Base-by-base conservation (phyloP, 2,113 vertebrate genomes). In the Coreoperca whiteheadi region DNA sequence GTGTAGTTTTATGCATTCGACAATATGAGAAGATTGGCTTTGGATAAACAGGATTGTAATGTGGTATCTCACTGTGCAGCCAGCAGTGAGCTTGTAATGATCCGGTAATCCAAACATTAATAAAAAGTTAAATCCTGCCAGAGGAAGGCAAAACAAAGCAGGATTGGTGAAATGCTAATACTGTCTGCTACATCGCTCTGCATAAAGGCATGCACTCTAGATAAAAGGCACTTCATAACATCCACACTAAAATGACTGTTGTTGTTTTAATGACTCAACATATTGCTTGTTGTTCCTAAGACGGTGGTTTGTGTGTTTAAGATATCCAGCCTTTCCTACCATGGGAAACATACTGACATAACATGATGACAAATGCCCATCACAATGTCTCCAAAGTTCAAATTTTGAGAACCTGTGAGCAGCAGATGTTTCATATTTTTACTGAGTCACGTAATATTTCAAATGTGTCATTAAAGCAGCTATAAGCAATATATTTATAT, bases 81-180 rank as follows among this genome's bases (percentile, higher is more conserved):
- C 83, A 69, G 85, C 77, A 25, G 71, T 75, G 69, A 84, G 77
- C 53, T 75, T 71, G 85, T 74, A 88, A 61, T 89, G 83, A 87
- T 79, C 85, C 81, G 78, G 71, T 80, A 76, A 85, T 88, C 79
- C 81, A 87, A 89, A 90, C 85, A 84, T 83, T 86, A 83, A 86
- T 83, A 83, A 89, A 83, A 89, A 82, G 63, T 79, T 74, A 57
- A 88, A 84, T 84, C 86, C 80, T 82, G 84, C 80, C 84, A 85
- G 71, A 85, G 57, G 61, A 89, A 73, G 48, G 28, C 28, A 73
- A 85, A 81, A 84, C 77, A 81, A 76, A 75, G 70, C 46, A 14
- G 32, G 32, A 20, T 10, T 60, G 60, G 20, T 53, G 73, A 63
- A 60, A 48, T 39, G 70, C 53, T 71, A 70, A 81, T 67, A 14